Percentiles rank a stretch among this genome's conserved stretches.
phyloP scores from a whole-genome alignment of 1,140 invertebrate species.

The Drosophila sp. region DNA sequence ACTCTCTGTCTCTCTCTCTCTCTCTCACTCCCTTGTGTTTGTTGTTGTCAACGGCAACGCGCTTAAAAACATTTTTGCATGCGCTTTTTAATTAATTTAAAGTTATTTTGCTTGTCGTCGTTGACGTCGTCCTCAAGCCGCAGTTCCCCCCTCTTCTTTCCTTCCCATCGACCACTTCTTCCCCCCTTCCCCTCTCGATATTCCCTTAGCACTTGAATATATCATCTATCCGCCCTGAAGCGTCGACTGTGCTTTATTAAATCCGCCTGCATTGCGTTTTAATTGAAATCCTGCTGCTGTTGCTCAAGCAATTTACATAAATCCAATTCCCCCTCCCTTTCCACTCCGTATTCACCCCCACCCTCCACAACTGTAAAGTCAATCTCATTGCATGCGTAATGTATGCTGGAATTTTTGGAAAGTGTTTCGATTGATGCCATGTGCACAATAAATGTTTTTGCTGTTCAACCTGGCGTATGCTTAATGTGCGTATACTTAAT shows the following conservation, averaged over 20 bases:
- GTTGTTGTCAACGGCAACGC: slow-evolving; percentile 65
- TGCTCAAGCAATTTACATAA: slow-evolving; percentile 70
- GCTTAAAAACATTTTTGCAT: slow-evolving; percentile 77
- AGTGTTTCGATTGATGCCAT: slow-evolving; percentile 1
- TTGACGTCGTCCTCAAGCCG: slow-evolving; percentile 27
- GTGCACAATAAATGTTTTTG: not conserved
- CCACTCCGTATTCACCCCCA: not conserved
- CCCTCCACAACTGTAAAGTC: not conserved
- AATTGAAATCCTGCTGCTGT: slow-evolving; percentile 67
- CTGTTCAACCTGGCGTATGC: slow-evolving; percentile 19
- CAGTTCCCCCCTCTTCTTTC: not conserved
- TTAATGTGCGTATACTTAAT: slow-evolving; percentile 22
- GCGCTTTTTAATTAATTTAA: slow-evolving; percentile 83
- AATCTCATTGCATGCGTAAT: not conserved
- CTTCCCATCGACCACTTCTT: not conserved
- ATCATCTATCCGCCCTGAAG: slow-evolving; percentile 16
- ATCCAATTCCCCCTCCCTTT: slow-evolving; percentile 29
- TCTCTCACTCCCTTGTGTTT: slow-evolving; percentile 44
- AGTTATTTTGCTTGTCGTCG: slow-evolving; percentile 76
- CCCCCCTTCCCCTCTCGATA: not conserved
- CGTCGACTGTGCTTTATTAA: slow-evolving; percentile 65
- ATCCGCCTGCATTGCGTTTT: slow-evolving; percentile 69
- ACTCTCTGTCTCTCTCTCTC: not conserved
- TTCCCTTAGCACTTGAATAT: slow-evolving; percentile 8
- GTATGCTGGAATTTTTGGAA: slow-evolving; percentile 1